phyloP scores from a whole-genome alignment of 2,888 invertebrate species.

The Drosophila niveifrons region DNA sequence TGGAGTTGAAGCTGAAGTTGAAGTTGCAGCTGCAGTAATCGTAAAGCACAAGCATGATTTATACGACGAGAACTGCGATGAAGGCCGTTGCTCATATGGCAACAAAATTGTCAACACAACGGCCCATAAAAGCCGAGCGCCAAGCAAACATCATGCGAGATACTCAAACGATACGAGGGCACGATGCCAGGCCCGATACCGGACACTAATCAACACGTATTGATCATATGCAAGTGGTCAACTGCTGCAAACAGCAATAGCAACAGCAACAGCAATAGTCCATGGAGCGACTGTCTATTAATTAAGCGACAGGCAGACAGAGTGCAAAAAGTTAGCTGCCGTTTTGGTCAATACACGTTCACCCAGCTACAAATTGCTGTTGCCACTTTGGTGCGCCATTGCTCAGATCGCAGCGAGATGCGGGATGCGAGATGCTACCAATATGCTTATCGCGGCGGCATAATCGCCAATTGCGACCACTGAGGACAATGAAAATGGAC shows the following conservation, averaged over 20 bases:
- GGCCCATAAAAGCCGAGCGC: slow-evolving; percentile 72
- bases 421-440: slow-evolving; percentile 39
- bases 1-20: not conserved
- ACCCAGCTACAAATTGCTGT: slow-evolving; percentile 78
- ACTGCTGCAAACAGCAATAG: slow-evolving; percentile 30
- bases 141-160: slow-evolving; percentile 71
- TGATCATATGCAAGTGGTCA: slow-evolving; percentile 76
- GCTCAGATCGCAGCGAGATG: slow-evolving; percentile 29
- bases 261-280: slow-evolving; percentile 1
- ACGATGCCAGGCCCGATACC: slow-evolving; percentile 38
- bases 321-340: slow-evolving; percentile 65
- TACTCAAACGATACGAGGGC: slow-evolving; percentile 35
- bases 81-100: slow-evolving; percentile 78
- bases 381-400: slow-evolving; percentile 75
- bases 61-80: slow-evolving; percentile 67
- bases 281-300: slow-evolving; percentile 55
- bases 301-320: slow-evolving; percentile 44
- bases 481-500: slow-evolving; percentile 68
- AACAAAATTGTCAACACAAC: slow-evolving; percentile 75
- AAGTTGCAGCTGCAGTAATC: slow-evolving; percentile 49
- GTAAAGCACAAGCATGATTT: slow-evolving; percentile 55
- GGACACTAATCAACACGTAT: slow-evolving; percentile 74
- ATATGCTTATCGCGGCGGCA: slow-evolving; percentile 71
- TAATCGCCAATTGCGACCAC: slow-evolving; percentile 55
- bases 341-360: slow-evolving; percentile 79